Base-by-base conservation (phyloP, 2,113 vertebrate genomes). In the Symphodus melops region DNA sequence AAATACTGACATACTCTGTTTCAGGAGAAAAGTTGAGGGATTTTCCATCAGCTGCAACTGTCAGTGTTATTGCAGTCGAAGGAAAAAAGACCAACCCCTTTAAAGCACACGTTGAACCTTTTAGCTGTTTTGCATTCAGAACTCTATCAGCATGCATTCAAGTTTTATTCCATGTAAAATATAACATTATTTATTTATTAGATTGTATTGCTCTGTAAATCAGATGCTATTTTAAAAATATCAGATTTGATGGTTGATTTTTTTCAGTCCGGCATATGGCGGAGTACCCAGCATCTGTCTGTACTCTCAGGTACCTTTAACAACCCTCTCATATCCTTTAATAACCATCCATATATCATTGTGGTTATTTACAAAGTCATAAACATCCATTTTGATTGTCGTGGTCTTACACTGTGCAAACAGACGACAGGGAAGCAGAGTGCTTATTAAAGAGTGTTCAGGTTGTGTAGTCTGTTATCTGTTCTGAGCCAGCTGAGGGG, bases 401-500 rank as follows among this genome's bases (percentile, higher is more conserved):
- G 65, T 62, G 64, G 57, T 44, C 1, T 21, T 49, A 21, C 16
- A 12, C 4, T 68, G 46, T 79, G 74, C 77, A 77, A 86, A 77
- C 86, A 82, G 36, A 73, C 21, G 13, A 65, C 9, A 62, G 68
- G 59, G 72, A 77, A 83, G 64, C 57, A 37, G 16, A 54, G 61
- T 5, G 2, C 46, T 48, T 66, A 13, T 52, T 72, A 46, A 41
- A 67, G 60, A 67, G 46, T 20, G 10, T 1, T 25, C 8, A 39
- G 46, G n/a, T 57, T 33, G 9, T 49, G 23, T 28, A 64, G 68
- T 42, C n/a, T 10, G 28, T 58, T 44, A 72, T 86, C 48, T 64
- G 73, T 59, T 55, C 69, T 28, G 49, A 25, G 57, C 41, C 1
- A 58, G 56, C 44, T 56, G 52, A 9, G 56, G 56, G 28, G 59